A percentile compares a stretch with the other conserved stretches of the same genome.
These are phyloP conservation scores for Otolemur garnettii DNA, from an alignment of 2,113 vertebrate species.

Conservation along the genomic window DNA sequence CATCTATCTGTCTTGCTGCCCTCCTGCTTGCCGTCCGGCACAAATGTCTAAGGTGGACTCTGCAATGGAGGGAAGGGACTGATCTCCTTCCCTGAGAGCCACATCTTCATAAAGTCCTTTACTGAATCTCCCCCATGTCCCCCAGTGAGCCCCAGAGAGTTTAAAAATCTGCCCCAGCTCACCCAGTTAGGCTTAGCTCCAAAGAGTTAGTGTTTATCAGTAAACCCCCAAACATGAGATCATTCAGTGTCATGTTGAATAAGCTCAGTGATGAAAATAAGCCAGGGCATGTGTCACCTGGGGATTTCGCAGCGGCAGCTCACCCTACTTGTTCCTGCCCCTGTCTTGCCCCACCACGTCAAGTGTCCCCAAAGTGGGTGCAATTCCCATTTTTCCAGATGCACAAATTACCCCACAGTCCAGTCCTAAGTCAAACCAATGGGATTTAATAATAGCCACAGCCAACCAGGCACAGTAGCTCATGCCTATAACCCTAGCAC, in stretches of 20 bases:
- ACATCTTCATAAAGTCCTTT: background rate
- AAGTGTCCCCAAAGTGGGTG: background rate
- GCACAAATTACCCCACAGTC: background rate
- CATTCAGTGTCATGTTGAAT: background rate
- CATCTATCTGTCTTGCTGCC: background rate
- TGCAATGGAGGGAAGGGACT: no score
- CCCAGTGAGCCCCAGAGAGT: background rate
- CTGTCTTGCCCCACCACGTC: background rate
- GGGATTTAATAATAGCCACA: background rate
- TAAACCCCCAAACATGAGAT: background rate
- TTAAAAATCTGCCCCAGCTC: background rate
- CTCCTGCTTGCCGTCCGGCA: background rate
- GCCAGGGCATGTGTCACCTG: fast-evolving
- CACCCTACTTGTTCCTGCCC: background rate
- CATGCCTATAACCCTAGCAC: no score
- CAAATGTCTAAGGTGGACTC: background rate
- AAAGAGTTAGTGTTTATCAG: background rate
- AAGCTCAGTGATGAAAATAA: background rate
- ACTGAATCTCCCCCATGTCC: background rate
- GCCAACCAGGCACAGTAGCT: no score
- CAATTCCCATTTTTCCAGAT: background rate
- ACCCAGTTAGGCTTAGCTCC: background rate
- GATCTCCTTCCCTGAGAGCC: background rate
- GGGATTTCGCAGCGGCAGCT: background rate
- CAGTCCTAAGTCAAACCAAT: background rate